Percentiles rank a stretch among this genome's conserved stretches.
Evolutionary conservation across 2,797 vertebrate genomes (phyloP).

Genomic region (Miichthys miiuy): DNA sequence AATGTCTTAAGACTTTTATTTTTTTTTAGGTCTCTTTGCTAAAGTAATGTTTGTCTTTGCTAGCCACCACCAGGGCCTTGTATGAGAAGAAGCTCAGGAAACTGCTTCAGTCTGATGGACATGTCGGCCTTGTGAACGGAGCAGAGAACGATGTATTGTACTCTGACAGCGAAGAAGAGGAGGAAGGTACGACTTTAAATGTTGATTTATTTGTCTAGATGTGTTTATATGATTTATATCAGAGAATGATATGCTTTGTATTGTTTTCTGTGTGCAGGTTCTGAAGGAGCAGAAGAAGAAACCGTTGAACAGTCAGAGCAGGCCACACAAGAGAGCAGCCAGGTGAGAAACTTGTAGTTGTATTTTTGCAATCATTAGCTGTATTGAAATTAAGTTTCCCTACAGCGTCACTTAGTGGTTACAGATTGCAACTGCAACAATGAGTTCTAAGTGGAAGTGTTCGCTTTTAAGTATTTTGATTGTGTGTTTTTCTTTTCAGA

Average conservation of each 20-base stretch:
- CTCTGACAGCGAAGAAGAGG: conserved; percentile 79
- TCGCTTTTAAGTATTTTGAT: conserved; percentile 5
- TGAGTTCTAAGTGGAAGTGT: not conserved
- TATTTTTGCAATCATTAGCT: not conserved
- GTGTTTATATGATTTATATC: not conserved
- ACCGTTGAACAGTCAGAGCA: not conserved
- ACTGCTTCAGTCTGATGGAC: conserved; percentile 70
- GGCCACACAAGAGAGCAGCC: conserved; percentile 25
- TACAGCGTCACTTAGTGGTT: conserved; percentile 59
- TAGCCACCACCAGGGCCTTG: conserved; percentile 87
- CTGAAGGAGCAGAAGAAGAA: conserved; percentile 49
- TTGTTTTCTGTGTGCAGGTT: conserved; percentile 55
- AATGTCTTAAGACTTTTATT: not conserved
- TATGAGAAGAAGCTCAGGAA: conserved; percentile 88
- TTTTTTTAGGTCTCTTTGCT: not conserved
- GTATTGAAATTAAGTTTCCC: not conserved
- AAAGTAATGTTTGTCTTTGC: conserved; percentile 43
- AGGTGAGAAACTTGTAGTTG: conserved; percentile 64
- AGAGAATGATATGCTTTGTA: not conserved
- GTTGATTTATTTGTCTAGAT: not conserved
- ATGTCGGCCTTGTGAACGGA: conserved; percentile 49
- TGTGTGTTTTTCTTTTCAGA: conserved; percentile 41
- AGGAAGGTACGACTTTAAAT: conserved; percentile 60
- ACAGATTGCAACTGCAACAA: conserved; percentile 21
- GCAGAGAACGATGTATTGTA: conserved; percentile 58